Evolutionary conservation across 2,888 invertebrate species (phyloP).

Genomic region (Papilio protenor): DNA sequence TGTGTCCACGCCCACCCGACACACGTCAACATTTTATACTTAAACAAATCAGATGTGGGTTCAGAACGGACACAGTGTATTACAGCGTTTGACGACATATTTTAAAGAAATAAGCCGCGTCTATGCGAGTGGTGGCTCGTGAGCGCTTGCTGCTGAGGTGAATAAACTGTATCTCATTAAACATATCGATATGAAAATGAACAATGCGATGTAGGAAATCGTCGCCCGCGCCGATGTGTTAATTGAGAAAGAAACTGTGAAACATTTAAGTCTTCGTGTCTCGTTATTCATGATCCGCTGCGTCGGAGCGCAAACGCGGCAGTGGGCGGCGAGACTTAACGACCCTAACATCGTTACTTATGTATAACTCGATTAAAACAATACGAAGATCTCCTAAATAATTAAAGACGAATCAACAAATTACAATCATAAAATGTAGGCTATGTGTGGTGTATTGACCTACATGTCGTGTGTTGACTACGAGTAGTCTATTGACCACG

Average conservation of each 20-base stretch:
- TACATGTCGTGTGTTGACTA: too few species aligned
- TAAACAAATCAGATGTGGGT: neutral
- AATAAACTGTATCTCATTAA: slow-evolving; percentile 18
- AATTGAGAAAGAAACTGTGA: neutral
- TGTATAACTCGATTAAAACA: too few species aligned
- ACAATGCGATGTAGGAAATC: neutral
- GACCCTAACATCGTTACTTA: neutral
- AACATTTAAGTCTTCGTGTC: neutral
- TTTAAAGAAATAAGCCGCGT: neutral
- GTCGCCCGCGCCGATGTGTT: neutral
- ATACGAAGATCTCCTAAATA: neutral
- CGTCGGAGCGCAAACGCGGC: neutral
- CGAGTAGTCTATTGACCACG: too few species aligned
- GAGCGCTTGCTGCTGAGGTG: slow-evolving; percentile 9
- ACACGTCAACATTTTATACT: slow-evolving; percentile 4
- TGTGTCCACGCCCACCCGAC: slow-evolving; percentile 2
- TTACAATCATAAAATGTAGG: too few species aligned
- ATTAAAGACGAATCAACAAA: neutral
- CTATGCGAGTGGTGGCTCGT: neutral
- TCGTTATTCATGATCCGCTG: neutral
- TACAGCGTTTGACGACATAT: neutral
- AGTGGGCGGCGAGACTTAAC: neutral
- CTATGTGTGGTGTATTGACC: too few species aligned
- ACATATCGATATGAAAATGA: slow-evolving; percentile 5
- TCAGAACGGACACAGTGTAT: neutral